phyloP scores from a whole-genome alignment of 2,797 vertebrate species.

The Tympanoctomys barrerae region DNA sequence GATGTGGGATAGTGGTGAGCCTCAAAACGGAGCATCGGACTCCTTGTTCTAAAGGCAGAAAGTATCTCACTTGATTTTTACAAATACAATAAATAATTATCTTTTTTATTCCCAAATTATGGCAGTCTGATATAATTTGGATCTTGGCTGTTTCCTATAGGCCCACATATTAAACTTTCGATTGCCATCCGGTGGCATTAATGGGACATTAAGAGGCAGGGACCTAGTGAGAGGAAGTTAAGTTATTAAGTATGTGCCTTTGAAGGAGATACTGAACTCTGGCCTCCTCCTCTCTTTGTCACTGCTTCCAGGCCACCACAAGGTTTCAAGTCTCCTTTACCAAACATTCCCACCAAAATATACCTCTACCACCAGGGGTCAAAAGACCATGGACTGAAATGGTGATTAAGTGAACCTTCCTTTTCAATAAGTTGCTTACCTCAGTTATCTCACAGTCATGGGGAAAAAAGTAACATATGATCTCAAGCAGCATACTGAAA shows the following conservation, averaged over 20 bases:
- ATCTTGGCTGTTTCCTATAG: background rate
- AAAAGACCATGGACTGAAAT: background rate
- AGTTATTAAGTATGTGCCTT: background rate
- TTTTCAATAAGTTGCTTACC: background rate
- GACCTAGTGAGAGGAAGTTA: background rate
- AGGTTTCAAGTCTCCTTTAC: background rate
- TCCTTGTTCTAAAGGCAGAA: background rate
- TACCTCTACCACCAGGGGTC: too few relatives aligned
- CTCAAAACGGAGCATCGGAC: background rate
- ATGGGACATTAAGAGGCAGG: background rate
- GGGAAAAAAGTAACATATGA: background rate
- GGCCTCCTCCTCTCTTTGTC: background rate
- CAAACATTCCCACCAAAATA: background rate
- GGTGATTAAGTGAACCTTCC: background rate
- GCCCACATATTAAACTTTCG: background rate
- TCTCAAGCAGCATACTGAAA: background rate
- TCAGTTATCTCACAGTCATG: background rate
- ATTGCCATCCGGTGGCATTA: background rate
- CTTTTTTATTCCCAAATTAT: background rate
- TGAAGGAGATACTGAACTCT: background rate
- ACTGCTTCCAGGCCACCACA: background rate
- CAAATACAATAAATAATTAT: background rate
- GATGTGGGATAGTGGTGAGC: background rate
- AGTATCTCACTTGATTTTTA: background rate
- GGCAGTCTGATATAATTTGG: background rate